Evolutionary conservation across 2,797 vertebrate species (phyloP).

Genomic region (Clamator glandarius): DNA sequence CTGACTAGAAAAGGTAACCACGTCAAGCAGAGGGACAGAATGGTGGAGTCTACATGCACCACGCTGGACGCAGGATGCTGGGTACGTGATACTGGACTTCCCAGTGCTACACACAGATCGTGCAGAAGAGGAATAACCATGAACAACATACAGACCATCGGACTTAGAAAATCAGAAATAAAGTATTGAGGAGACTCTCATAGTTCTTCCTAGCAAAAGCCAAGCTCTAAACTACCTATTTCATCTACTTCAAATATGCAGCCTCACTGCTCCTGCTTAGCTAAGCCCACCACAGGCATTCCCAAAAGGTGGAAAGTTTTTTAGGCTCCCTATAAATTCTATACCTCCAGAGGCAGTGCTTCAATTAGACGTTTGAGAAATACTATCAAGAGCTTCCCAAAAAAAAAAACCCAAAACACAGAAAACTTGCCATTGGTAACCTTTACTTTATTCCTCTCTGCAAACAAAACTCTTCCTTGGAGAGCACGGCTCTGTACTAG

Average conservation of each 20-base stretch:
- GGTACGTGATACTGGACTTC: background rate
- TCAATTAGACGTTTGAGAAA: background rate
- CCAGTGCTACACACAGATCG: background rate
- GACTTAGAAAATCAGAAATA: background rate
- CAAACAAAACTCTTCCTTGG: background rate
- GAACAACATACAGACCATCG: background rate
- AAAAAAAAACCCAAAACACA: background rate
- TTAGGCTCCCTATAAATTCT: background rate
- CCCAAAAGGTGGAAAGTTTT: background rate
- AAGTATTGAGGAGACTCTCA: background rate
- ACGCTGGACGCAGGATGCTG: background rate
- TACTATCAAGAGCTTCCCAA: background rate
- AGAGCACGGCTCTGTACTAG: background rate
- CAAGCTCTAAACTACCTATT: background rate
- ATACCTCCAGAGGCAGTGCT: background rate
- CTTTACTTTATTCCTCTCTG: conserved; percentile 6
- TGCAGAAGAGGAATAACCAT: background rate
- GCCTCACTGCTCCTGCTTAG: background rate
- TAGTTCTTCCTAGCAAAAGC: background rate
- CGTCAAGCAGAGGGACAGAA: background rate
- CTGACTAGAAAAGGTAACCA: conserved; percentile 3
- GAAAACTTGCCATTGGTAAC: background rate
- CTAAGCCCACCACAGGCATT: background rate
- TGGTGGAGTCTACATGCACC: background rate
- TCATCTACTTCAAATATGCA: background rate